These are phyloP conservation scores for Clepsis dumicolana DNA, from an alignment of 2,888 invertebrate genomes.

Conservation along the genomic window DNA sequence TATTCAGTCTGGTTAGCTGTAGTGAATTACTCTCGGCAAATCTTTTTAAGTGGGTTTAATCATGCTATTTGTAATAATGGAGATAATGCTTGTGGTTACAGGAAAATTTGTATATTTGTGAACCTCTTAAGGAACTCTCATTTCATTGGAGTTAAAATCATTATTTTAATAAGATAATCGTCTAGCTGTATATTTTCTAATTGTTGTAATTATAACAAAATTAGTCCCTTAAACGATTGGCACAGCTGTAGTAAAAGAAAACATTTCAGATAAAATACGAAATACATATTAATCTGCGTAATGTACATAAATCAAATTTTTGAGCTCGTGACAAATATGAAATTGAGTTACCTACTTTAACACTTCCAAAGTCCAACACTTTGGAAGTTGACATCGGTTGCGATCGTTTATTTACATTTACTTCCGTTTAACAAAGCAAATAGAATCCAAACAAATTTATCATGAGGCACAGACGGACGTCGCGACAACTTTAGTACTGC, in stretches of 20 bases:
- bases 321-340: slow-evolving; percentile 17
- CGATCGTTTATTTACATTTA: slow-evolving; percentile 17
- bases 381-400: slow-evolving; percentile 10
- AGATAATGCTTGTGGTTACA: not conserved
- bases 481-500: slow-evolving; percentile 18
- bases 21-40: not conserved
- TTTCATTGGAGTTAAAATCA: slow-evolving; percentile 13
- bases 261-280: slow-evolving; percentile 7
- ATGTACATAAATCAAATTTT: slow-evolving; percentile 9
- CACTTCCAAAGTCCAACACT: slow-evolving; percentile 11
- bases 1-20: not conserved
- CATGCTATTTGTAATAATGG: not conserved
- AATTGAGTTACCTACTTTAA: slow-evolving; percentile 4
- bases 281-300: not conserved
- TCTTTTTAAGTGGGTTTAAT: not conserved
- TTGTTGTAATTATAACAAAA: slow-evolving; percentile 8
- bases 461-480: slow-evolving; percentile 20
- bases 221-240: not conserved
- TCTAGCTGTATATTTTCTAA: slow-evolving; percentile 4
- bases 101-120: not conserved
- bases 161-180: slow-evolving; percentile 29
- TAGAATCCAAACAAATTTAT: slow-evolving; percentile 22
- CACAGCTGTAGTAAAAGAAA: not conserved
- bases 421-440: slow-evolving; percentile 27
- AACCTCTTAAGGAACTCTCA: slow-evolving; percentile 24